Percentiles rank a stretch among this genome's conserved stretches.
phyloP scores from a whole-genome alignment of 2,888 invertebrate genomes.

The Pterostichus madidus region DNA sequence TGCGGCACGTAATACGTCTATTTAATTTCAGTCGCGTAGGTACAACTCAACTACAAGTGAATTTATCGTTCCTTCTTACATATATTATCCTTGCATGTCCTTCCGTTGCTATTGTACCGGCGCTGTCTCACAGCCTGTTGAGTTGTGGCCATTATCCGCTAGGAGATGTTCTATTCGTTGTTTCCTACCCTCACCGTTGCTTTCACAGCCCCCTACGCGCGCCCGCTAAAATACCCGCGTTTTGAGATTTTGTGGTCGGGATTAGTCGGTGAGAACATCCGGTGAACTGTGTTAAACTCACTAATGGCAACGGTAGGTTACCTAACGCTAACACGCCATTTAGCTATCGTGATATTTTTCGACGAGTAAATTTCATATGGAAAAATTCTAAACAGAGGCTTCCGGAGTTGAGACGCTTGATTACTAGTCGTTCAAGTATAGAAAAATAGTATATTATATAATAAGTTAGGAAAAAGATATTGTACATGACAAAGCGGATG shows the following conservation, averaged over 20 bases:
- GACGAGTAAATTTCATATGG: too few species aligned
- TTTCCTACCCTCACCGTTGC: slow-evolving; percentile 37
- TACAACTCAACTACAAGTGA: slow-evolving; percentile 44
- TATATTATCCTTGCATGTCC: slow-evolving; percentile 66
- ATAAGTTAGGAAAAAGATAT: too few species aligned
- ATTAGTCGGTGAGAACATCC: slow-evolving; percentile 16
- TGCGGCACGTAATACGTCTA: slow-evolving; percentile 58
- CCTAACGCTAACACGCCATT: not conserved
- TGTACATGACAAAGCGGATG: too few species aligned
- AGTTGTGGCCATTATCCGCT: slow-evolving; percentile 62
- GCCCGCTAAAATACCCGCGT: not conserved
- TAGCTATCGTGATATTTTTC: too few species aligned
- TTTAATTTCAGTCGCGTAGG: slow-evolving; percentile 58
- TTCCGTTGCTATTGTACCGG: slow-evolving; percentile 64
- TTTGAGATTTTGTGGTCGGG: not conserved
- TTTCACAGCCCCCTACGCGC: too few species aligned
- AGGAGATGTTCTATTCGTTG: slow-evolving; percentile 58
- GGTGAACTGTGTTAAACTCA: slow-evolving; percentile 10
- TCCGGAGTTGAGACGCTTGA: too few species aligned
- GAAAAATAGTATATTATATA: too few species aligned
- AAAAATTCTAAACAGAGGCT: too few species aligned
- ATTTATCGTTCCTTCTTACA: slow-evolving; percentile 66
- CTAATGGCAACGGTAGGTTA: slow-evolving; percentile 5
- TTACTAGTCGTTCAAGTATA: too few species aligned
- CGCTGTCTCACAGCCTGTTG: slow-evolving; percentile 63